Evolutionary conservation across 2,888 invertebrate species (phyloP).

Genomic region (Philaethria dido): DNA sequence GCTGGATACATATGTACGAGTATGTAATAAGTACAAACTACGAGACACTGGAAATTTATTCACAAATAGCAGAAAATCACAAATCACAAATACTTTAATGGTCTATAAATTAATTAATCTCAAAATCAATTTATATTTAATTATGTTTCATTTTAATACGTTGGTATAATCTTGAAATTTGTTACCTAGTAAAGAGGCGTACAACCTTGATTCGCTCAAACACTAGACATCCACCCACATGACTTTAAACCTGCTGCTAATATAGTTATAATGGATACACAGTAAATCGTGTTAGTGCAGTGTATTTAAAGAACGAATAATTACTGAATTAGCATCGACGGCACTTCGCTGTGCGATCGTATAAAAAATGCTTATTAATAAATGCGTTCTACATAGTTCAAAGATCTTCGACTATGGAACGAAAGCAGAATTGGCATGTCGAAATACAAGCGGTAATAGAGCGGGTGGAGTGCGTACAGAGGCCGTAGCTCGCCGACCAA

Average conservation of each 20-base stretch:
- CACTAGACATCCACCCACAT: slow-evolving; percentile 24
- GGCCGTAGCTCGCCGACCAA: slow-evolving; percentile 69
- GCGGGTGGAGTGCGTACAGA: slow-evolving; percentile 65
- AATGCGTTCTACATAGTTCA: slow-evolving; percentile 18
- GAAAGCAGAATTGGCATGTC: slow-evolving; percentile 33
- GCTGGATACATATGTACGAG: too few species aligned
- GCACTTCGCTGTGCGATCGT: slow-evolving; percentile 3
- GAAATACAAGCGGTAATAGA: slow-evolving; percentile 68
- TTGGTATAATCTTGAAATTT: slow-evolving; percentile 14
- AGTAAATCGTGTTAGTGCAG: not conserved
- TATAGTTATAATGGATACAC: slow-evolving; percentile 10
- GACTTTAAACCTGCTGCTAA: slow-evolving; percentile 12
- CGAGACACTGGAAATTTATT: too few species aligned
- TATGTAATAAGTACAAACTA: too few species aligned
- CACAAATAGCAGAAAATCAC: too few species aligned
- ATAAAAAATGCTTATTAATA: slow-evolving; percentile 18
- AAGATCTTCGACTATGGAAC: slow-evolving; percentile 24
- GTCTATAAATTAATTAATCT: slow-evolving; percentile 19
- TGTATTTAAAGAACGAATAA: not conserved
- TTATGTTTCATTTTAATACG: slow-evolving; percentile 16
- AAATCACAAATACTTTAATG: too few species aligned
- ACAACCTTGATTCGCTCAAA: slow-evolving; percentile 21
- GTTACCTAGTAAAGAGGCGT: slow-evolving; percentile 21
- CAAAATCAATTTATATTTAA: slow-evolving; percentile 11
- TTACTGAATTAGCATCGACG: slow-evolving; percentile 7